phyloP scores from a whole-genome alignment of 2,888 invertebrate genomes.

The Beris chalybata region DNA sequence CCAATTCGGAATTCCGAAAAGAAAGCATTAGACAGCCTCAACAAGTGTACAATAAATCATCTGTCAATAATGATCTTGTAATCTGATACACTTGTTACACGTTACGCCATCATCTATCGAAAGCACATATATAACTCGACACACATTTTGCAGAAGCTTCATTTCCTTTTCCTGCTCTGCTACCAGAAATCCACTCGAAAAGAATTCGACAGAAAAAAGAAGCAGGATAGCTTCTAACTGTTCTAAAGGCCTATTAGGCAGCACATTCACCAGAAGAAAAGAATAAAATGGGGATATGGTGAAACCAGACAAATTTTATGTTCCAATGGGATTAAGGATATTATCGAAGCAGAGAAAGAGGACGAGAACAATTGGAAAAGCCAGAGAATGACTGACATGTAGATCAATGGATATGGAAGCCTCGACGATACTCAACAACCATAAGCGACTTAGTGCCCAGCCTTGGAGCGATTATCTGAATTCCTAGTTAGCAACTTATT shows the following conservation, averaged over 20 bases:
- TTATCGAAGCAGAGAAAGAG: not conserved
- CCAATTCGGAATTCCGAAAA: conserved; percentile 13
- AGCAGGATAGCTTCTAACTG: not conserved
- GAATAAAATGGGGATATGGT: conserved; percentile 9
- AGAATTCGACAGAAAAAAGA: not conserved
- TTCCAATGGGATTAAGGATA: conserved; percentile 20
- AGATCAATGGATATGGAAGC: too few species aligned
- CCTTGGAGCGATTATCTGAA: conserved; percentile 6
- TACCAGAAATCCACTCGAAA: not conserved
- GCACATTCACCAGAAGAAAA: conserved; percentile 5
- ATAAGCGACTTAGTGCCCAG: too few species aligned
- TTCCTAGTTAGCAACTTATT: conserved; percentile 20
- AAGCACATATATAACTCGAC: conserved; percentile 6
- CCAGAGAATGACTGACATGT: too few species aligned
- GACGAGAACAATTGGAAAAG: too few species aligned
- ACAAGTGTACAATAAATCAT: conserved; percentile 45
- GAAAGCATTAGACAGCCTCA: conserved; percentile 40
- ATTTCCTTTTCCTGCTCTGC: too few species aligned
- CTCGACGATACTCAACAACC: too few species aligned
- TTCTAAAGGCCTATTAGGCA: not conserved
- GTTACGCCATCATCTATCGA: conserved; percentile 8
- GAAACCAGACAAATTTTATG: conserved; percentile 21
- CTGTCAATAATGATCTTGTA: conserved; percentile 45
- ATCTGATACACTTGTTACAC: conserved; percentile 45
- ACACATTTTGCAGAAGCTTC: conserved; percentile 1